phyloP scores from a whole-genome alignment of 2,797 vertebrate genomes.

The Ceyx erithaca region DNA sequence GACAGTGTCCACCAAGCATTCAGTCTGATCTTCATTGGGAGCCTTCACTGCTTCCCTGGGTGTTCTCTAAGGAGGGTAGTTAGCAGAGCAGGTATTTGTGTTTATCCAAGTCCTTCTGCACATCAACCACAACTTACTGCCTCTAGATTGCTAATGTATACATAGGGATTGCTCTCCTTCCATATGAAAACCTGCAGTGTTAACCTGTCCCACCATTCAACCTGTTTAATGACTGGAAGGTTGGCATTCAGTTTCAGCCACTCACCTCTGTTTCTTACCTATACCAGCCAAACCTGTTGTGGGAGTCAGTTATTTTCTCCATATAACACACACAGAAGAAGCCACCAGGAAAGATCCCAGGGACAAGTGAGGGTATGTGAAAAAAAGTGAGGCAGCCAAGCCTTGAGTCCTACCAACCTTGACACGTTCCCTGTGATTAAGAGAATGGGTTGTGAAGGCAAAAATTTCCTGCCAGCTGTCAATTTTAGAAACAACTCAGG shows the following conservation, averaged over 20 bases:
- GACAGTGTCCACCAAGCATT: slow-evolving; percentile 22
- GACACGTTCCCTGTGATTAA: neutral
- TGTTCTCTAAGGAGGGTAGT: neutral
- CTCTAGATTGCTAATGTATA: neutral
- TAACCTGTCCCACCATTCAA: neutral
- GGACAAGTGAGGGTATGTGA: neutral
- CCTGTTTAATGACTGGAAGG: neutral
- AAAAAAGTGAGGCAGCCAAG: slow-evolving; percentile 20
- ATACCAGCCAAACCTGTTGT: neutral
- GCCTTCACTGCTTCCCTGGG: neutral
- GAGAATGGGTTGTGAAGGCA: neutral
- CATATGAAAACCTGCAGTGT: neutral
- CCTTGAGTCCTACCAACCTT: slow-evolving; percentile 9
- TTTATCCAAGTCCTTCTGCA: neutral
- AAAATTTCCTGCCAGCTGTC: slow-evolving; percentile 1
- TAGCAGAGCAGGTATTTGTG: neutral
- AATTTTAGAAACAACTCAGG: neutral
- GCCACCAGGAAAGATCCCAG: neutral
- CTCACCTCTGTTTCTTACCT: neutral
- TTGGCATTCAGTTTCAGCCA: neutral
- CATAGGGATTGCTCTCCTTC: neutral
- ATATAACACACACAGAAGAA: neutral
- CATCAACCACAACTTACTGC: neutral
- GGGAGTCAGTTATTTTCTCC: neutral
- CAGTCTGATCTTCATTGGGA: neutral